phyloP scores from a whole-genome alignment of 2,888 invertebrate genomes.

The Pediacus dermestoides region DNA sequence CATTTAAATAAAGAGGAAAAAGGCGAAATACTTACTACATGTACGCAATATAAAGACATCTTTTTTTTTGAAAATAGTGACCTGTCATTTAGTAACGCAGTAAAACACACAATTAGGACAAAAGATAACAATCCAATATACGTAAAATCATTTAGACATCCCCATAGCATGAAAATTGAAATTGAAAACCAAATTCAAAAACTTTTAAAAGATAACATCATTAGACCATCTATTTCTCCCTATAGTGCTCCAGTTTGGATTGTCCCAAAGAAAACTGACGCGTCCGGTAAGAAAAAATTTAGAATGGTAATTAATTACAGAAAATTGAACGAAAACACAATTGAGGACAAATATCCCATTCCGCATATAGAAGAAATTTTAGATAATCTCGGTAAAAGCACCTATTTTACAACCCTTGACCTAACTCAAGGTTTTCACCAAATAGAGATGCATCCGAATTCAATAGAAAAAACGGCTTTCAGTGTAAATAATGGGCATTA shows the following conservation, averaged over 20 bases:
- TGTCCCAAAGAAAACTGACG: constrained; percentile 20
- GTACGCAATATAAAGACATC: not conserved
- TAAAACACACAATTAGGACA: constrained; percentile 19
- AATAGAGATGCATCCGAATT: constrained; percentile 26
- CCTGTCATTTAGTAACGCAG: constrained; percentile 1
- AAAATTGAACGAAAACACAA: constrained; percentile 10
- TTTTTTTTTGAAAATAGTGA: not conserved
- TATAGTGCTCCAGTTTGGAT: constrained; percentile 19
- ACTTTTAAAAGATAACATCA: constrained; percentile 18
- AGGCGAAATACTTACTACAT: not conserved
- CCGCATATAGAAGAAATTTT: constrained; percentile 29
- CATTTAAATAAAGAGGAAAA: not conserved
- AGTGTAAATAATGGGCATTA: constrained; percentile 27
- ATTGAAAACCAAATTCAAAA: constrained; percentile 20
- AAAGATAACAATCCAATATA: constrained; percentile 13
- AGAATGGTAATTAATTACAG: constrained; percentile 18
- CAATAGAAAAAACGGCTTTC: constrained; percentile 32
- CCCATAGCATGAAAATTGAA: constrained; percentile 13
- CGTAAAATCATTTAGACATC: constrained; percentile 17
- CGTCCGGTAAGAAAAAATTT: constrained; percentile 20
- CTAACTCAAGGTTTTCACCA: constrained; percentile 34
- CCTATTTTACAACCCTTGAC: constrained; percentile 30
- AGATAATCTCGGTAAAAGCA: constrained; percentile 28
- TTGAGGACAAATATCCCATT: constrained; percentile 16
- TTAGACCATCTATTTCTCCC: constrained; percentile 20